Conservation (phyloP, 2,113 vertebrate genomes). For the Enhydra lutris region DNA sequence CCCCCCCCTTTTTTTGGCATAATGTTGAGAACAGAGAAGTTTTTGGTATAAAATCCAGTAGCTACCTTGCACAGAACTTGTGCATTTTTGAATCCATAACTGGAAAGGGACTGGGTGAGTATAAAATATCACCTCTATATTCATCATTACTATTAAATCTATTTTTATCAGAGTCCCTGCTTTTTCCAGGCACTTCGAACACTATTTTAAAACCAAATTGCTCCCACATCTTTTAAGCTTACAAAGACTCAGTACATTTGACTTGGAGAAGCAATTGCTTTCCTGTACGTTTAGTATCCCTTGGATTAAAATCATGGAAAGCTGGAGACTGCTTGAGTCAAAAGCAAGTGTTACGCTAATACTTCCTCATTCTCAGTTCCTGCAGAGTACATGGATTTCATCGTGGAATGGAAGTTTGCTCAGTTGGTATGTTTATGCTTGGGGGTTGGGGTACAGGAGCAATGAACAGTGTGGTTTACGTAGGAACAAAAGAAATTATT, state of each 20-base stretch:
- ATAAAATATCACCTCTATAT: constrained; percentile 31
- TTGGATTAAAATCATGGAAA: background rate
- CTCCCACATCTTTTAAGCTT: background rate
- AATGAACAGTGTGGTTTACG: background rate
- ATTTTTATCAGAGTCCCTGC: constrained; percentile 24
- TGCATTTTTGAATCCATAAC: constrained; percentile 16
- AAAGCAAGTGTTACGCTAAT: background rate
- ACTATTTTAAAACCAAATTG: constrained; percentile 61
- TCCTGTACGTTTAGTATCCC: background rate
- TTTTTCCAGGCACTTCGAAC: constrained; percentile 21
- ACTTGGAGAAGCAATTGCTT: background rate
- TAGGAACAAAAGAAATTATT: background rate
- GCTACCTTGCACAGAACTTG: background rate
- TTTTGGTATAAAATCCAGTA: background rate
- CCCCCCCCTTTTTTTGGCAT: background rate
- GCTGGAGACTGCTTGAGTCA: background rate
- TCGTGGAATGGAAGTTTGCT: background rate
- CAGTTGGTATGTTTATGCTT: background rate
- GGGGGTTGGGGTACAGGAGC: background rate
- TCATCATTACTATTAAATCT: constrained; percentile 46
- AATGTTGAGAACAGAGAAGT: constrained; percentile 16
- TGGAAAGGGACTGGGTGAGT: background rate
- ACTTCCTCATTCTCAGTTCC: background rate
- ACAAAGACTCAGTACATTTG: background rate
- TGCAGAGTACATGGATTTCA: background rate